Percentiles rank a stretch among this genome's conserved stretches.
phyloP scores from a whole-genome alignment of 2,888 invertebrate genomes.

The Drosophila koepferae region DNA sequence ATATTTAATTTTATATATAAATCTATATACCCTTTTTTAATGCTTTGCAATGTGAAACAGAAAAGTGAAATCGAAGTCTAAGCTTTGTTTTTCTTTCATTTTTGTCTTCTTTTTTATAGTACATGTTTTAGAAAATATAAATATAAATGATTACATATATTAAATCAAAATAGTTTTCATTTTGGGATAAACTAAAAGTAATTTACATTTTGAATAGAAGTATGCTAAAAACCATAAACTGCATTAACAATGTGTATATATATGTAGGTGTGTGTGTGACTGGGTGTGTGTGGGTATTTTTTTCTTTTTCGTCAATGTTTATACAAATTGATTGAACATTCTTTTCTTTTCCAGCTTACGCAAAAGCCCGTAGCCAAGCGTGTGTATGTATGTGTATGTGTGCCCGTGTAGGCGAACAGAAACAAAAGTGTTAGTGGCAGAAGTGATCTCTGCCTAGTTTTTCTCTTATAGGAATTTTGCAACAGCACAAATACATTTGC shows the following conservation, averaged over 20 bases:
- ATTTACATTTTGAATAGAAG: constrained; percentile 46
- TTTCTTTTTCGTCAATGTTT: constrained; percentile 20
- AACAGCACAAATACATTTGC: constrained; percentile 50
- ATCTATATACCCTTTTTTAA: constrained; percentile 65
- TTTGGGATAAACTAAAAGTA: constrained; percentile 25
- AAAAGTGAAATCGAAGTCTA: constrained; percentile 25
- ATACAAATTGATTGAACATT: constrained; percentile 53
- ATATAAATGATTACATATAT: constrained; percentile 45
- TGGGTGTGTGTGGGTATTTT: background rate
- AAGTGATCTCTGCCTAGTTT: constrained; percentile 24
- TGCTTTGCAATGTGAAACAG: constrained; percentile 66
- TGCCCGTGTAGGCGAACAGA: constrained; percentile 2
- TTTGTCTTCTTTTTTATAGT: constrained; percentile 40
- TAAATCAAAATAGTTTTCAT: constrained; percentile 13
- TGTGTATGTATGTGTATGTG: constrained; percentile 11
- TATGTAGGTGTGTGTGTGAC: constrained; percentile 12
- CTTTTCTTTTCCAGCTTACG: constrained; percentile 9
- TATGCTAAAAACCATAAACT: constrained; percentile 41
- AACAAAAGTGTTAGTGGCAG: background rate
- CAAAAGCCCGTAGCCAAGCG: background rate
- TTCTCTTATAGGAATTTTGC: constrained; percentile 44
- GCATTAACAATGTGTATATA: constrained; percentile 45
- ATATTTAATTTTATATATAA: constrained; percentile 49
- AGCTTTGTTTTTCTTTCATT: constrained; percentile 33
- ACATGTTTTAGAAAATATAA: constrained; percentile 51